These are phyloP conservation scores for Hydropotes inermis DNA, from an alignment of 2,113 vertebrate species.

Conservation along the genomic window DNA sequence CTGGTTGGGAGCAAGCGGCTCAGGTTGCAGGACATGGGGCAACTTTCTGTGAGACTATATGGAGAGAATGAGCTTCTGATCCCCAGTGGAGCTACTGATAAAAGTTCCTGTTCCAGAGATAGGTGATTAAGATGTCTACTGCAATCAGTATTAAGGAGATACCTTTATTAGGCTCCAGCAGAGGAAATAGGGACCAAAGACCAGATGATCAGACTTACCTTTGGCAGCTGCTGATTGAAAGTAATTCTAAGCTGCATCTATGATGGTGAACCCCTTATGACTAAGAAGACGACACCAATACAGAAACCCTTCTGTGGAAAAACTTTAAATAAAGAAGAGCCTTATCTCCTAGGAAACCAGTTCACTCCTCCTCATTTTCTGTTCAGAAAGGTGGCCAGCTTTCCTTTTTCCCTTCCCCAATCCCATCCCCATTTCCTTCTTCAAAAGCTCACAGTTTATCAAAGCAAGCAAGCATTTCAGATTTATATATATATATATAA, in stretches of 20 bases:
- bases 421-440: conserved; percentile 59
- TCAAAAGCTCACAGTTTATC: conserved; percentile 55
- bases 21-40: not conserved
- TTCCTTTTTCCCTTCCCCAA: conserved; percentile 50
- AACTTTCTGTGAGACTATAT: not conserved
- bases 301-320: conserved; percentile 78
- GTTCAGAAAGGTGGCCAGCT: conserved; percentile 72
- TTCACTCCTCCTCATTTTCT: conserved; percentile 75
- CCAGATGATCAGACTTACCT: not conserved
- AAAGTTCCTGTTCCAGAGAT: not conserved
- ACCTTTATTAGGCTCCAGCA: not conserved
- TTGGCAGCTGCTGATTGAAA: not conserved
- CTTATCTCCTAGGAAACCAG: conserved; percentile 85
- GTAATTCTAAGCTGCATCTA: conserved; percentile 27
- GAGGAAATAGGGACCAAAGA: not conserved
- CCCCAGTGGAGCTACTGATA: not conserved
- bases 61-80: not conserved
- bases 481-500: not conserved
- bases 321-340: conserved; percentile 82
- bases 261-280: conserved; percentile 42
- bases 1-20: not conserved
- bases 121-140: not conserved
- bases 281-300: conserved; percentile 64
- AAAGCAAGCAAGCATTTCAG: not conserved
- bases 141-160: not conserved